Conservation (phyloP, 1,140 invertebrate species). For the Heliconius melpomene region DNA sequence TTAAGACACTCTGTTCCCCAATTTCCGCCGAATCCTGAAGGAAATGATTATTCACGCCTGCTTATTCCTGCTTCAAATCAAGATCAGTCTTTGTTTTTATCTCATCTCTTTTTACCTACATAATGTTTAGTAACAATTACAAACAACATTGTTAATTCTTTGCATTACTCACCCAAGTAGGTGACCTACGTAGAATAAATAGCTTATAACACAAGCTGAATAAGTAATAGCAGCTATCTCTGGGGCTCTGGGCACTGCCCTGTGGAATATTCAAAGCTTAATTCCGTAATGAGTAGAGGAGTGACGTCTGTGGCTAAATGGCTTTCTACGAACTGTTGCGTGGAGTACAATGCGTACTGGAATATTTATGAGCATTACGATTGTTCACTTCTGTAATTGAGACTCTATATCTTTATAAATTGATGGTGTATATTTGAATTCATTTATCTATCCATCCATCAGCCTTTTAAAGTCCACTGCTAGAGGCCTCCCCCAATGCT, state of each 20-base stretch:
- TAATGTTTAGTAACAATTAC: background rate
- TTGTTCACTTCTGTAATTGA: background rate
- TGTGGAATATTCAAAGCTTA: slow-evolving; percentile 9
- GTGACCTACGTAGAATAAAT: background rate
- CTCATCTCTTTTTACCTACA: too few relatives aligned
- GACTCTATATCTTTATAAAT: background rate
- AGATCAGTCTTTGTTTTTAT: too few relatives aligned
- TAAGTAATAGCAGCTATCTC: slow-evolving; percentile 1
- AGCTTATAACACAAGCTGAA: background rate
- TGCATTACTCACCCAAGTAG: background rate
- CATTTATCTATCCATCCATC: too few relatives aligned
- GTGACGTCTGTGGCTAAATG: slow-evolving; percentile 4
- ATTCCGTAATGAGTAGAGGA: slow-evolving; percentile 1
- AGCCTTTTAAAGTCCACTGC: too few relatives aligned
- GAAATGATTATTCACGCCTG: too few relatives aligned
- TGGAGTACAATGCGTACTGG: background rate
- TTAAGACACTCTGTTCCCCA: too few relatives aligned
- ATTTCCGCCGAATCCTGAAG: too few relatives aligned
- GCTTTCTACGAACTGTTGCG: slow-evolving; percentile 6
- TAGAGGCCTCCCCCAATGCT: too few relatives aligned
- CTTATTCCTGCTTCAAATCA: too few relatives aligned
- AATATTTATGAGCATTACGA: slow-evolving; percentile 3
- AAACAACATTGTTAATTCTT: background rate
- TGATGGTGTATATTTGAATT: background rate
- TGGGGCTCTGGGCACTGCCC: background rate